A percentile compares a stretch with the other conserved stretches of the same genome.
Conservation (phyloP, 2,888 invertebrate species). For the Metopia argyrocephala region DNA sequence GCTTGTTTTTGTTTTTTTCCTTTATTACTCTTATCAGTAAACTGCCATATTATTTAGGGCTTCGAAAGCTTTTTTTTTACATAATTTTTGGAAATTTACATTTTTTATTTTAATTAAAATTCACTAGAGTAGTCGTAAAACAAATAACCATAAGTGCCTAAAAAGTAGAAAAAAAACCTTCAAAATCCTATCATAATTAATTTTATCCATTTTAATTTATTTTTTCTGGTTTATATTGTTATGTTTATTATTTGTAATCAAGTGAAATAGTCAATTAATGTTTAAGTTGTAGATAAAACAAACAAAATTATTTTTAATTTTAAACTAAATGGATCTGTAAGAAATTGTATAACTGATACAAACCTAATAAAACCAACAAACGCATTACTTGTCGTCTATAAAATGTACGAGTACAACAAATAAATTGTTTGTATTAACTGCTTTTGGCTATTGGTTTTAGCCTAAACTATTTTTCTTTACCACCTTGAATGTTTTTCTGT, state of each 20-base stretch:
- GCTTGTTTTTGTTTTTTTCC: slow-evolving; percentile 10
- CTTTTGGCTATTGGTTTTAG: too few relatives aligned
- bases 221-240: slow-evolving; percentile 24
- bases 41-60: slow-evolving; percentile 57
- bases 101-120: slow-evolving; percentile 17
- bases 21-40: slow-evolving; percentile 20
- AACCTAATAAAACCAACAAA: too few relatives aligned
- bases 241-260: slow-evolving; percentile 11
- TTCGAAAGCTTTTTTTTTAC: slow-evolving; percentile 51
- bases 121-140: neutral
- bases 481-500: too few relatives aligned
- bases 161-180: slow-evolving; percentile 42
- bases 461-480: too few relatives aligned
- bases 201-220: slow-evolving; percentile 8
- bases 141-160: slow-evolving; percentile 62
- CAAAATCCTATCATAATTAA: slow-evolving; percentile 13
- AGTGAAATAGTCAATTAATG: slow-evolving; percentile 57
- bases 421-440: too few relatives aligned
- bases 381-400: too few relatives aligned
- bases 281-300: slow-evolving; percentile 22
- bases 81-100: too few relatives aligned
- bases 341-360: too few relatives aligned
- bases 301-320: too few relatives aligned
- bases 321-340: too few relatives aligned
- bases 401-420: too few relatives aligned